phyloP scores from a whole-genome alignment of 2,113 vertebrate species.

The Nicator chloris region DNA sequence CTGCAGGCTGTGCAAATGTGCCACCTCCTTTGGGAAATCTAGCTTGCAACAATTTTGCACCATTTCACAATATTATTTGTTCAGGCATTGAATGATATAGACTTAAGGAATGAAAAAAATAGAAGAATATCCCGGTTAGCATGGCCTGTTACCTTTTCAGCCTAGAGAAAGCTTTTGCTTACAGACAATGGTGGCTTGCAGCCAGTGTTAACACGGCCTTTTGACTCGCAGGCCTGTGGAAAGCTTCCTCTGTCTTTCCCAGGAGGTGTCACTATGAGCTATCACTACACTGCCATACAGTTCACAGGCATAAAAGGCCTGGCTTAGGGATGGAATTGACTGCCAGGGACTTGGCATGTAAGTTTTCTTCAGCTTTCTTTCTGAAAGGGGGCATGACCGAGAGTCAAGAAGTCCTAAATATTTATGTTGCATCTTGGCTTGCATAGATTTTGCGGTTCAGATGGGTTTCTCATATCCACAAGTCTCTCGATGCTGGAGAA shows the following conservation, averaged over 20 bases:
- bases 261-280: neutral
- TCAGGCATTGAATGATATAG: neutral
- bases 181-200: neutral
- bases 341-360: neutral
- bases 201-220: conserved; percentile 9
- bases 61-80: neutral
- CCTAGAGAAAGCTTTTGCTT: neutral
- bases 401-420: neutral
- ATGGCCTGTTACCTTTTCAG: neutral
- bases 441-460: neutral
- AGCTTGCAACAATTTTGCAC: neutral
- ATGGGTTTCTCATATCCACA: neutral
- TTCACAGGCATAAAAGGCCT: neutral
- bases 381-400: neutral
- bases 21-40: conserved; percentile 1
- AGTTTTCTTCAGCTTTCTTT: neutral
- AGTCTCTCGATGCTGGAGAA: neutral
- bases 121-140: neutral
- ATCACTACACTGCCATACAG: neutral
- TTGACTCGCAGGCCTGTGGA: neutral
- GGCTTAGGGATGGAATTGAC: neutral
- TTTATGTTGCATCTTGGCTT: neutral
- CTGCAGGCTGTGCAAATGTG: neutral
- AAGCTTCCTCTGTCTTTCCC: neutral
- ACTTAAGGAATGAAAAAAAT: neutral